Percentiles rank a stretch among this genome's conserved stretches.
Conservation (phyloP, 2,888 invertebrate species). For the Drosophila nr. perissopoda region DNA sequence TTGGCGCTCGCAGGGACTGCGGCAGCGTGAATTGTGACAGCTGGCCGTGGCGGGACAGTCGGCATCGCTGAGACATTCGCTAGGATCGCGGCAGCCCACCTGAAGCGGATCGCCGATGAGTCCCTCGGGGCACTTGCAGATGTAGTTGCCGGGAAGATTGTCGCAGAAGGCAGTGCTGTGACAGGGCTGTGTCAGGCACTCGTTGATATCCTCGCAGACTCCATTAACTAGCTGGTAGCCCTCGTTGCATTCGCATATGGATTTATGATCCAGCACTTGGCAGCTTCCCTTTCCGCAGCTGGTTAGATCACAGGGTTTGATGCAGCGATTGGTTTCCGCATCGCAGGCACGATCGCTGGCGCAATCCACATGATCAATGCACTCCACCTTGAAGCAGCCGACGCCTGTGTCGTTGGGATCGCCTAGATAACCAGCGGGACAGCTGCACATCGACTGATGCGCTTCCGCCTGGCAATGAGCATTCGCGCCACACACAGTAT, state of each 20-base stretch:
- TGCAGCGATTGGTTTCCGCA: conserved; percentile 90
- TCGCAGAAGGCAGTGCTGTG: conserved; percentile 91
- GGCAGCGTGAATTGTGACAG: conserved; percentile 91
- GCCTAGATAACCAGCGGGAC: conserved; percentile 93
- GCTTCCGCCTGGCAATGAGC: conserved; percentile 91
- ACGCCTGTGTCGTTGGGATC: conserved; percentile 91
- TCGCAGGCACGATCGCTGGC: conserved; percentile 91
- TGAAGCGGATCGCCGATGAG: conserved; percentile 91
- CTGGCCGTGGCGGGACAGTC: conserved; percentile 92
- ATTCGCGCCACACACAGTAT: conserved; percentile 90
- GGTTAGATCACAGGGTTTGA: conserved; percentile 92
- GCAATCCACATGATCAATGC: conserved; percentile 91
- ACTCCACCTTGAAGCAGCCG: conserved; percentile 96
- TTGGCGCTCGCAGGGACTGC: conserved; percentile 90
- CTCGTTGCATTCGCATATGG: conserved; percentile 90
- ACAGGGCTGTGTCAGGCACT: conserved; percentile 92
- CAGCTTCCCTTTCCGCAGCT: conserved; percentile 94
- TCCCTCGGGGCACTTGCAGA: conserved; percentile 91
- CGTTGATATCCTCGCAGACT: conserved; percentile 92
- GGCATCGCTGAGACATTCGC: conserved; percentile 91
- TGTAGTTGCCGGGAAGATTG: conserved; percentile 91
- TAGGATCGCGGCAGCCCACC: conserved; percentile 92
- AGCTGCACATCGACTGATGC: conserved; percentile 90
- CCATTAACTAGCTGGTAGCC: conserved; percentile 90
- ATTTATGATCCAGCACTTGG: conserved; percentile 89